phyloP scores from a whole-genome alignment of 2,797 vertebrate species.

The Luscinia luscinia region DNA sequence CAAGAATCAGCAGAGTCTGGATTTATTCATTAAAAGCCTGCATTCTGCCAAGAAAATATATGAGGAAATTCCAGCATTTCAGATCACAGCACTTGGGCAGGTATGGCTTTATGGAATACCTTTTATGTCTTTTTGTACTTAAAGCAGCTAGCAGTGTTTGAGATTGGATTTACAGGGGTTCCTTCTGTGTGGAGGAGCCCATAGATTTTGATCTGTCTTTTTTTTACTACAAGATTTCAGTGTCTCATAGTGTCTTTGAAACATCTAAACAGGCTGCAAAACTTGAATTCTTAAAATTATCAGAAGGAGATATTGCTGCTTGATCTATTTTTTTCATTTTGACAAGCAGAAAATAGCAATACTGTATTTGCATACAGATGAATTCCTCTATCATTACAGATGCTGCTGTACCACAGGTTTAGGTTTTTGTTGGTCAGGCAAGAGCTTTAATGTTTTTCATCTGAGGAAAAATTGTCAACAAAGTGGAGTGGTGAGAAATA shows the following conservation, averaged over 20 bases:
- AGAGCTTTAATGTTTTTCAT: background rate
- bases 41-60: constrained; percentile 73
- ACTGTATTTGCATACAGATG: background rate
- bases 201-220: background rate
- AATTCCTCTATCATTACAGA: background rate
- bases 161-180: background rate
- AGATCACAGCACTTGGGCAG: constrained; percentile 88
- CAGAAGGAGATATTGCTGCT: background rate
- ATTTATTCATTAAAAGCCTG: constrained; percentile 86
- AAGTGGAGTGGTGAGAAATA: background rate
- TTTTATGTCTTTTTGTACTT: background rate
- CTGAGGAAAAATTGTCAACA: background rate
- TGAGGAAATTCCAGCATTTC: constrained; percentile 78
- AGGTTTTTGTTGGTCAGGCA: background rate
- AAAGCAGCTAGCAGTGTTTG: background rate
- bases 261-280: background rate
- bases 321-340: background rate
- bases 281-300: background rate
- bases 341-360: background rate
- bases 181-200: background rate
- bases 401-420: background rate
- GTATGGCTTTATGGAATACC: constrained; percentile 68
- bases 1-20: constrained; percentile 80
- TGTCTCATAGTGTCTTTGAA: background rate
- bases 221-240: background rate